A percentile compares a stretch with the other conserved stretches of the same genome.
Conservation (phyloP, 2,113 vertebrate species). For the Poeciliopsis occidentalis region DNA sequence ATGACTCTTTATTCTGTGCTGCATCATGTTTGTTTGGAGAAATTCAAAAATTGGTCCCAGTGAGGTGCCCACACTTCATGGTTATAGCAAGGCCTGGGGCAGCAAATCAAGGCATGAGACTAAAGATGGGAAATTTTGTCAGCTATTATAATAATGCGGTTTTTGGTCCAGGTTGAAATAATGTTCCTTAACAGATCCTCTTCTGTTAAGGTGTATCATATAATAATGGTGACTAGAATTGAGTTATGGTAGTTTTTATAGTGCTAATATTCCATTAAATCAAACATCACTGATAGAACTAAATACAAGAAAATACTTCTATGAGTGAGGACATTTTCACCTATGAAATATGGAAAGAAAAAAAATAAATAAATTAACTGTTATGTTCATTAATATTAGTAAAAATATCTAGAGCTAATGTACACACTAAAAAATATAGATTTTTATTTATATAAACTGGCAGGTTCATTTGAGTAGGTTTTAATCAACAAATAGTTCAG, state of each 20-base stretch:
- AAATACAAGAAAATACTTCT: not conserved
- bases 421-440: no score
- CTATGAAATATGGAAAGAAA: no score
- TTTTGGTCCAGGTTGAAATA: constrained; percentile 6
- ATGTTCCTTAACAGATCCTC: no score
- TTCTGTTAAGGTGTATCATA: not conserved
- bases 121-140: constrained; percentile 41
- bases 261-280: not conserved
- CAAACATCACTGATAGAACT: not conserved
- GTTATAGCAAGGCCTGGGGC: constrained; percentile 55
- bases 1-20: constrained; percentile 58
- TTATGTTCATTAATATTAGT: no score
- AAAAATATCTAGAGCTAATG: no score
- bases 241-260: not conserved
- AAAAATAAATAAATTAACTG: no score
- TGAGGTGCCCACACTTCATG: constrained; percentile 56
- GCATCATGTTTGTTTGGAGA: constrained; percentile 51
- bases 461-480: no score
- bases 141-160: constrained; percentile 30
- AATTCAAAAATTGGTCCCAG: constrained; percentile 75
- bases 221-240: not conserved
- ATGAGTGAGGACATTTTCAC: not conserved
- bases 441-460: no score
- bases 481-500: no score
- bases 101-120: constrained; percentile 38